Evolutionary conservation across 2,797 vertebrate genomes (phyloP).

Genomic region (Bucorvus abyssinicus): DNA sequence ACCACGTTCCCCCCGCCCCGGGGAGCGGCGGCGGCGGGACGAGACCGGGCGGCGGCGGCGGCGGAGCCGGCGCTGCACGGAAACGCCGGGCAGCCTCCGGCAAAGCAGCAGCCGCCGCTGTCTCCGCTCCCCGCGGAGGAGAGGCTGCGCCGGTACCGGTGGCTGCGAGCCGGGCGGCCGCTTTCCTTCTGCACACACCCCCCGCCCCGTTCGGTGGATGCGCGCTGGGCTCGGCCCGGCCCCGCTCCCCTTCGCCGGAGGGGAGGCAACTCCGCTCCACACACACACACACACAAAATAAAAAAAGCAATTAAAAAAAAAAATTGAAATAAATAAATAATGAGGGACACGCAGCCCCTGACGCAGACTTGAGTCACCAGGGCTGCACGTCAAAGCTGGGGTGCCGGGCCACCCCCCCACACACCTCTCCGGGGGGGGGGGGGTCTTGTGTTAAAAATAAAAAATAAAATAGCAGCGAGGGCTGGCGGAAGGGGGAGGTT

Average conservation of each 20-base stretch:
- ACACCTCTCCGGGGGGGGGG: neutral
- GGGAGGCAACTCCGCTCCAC: neutral
- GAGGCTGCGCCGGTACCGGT: neutral
- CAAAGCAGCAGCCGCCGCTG: neutral
- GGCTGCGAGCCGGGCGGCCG: neutral
- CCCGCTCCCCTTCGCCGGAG: neutral
- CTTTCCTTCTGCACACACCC: too few species aligned
- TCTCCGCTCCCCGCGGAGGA: neutral
- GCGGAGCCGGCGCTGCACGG: neutral
- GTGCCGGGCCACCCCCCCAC: neutral
- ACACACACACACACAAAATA: too few species aligned
- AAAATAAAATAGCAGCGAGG: neutral
- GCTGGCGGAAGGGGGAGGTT: neutral
- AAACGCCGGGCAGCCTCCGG: neutral
- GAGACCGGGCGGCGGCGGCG: neutral
- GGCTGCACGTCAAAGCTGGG: constrained; percentile 68
- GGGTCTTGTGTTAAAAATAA: neutral
- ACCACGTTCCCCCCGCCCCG: neutral
- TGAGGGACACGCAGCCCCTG: constrained; percentile 55
- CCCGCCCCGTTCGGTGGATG: neutral
- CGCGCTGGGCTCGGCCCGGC: constrained; percentile 19
- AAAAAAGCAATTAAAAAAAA: neutral
- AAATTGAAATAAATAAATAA: neutral
- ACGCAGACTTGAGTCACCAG: constrained; percentile 81
- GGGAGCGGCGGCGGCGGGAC: accelerated